Evolutionary conservation across 1,140 invertebrate genomes (phyloP), one percentile per base, ranked within the genome.

Genomic region (Paraescarpia echinospica): DNA sequence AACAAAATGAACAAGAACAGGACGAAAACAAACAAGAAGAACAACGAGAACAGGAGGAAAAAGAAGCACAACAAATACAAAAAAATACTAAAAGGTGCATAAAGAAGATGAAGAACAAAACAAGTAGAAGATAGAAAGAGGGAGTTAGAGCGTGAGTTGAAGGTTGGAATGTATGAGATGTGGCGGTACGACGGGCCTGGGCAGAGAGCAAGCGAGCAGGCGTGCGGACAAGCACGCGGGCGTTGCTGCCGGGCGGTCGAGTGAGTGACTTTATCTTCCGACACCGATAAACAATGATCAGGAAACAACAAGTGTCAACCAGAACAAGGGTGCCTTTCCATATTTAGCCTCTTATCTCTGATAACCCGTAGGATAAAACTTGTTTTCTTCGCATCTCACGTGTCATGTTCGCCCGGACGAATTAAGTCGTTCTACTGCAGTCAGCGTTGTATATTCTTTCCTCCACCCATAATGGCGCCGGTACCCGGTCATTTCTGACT

Each of bases 401-500:
- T 77, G 59, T 77, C 59, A 77, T 77, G 59, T 77, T 77, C 59
- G 27, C 59, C 12, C 59, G 59, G 59, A 77, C 59, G 59, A 77
- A 77, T 77, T 77, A 77, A 77, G 59, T 77, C 59, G 22, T 77
- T 77, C 59, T 77, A 77, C 22, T 77, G 59, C 59, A 77, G 59
- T 77, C 59, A 77, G 59, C 22, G 59, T 27, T 22, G 9, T 27
- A 77, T 77, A 77, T 77, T 77, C 59, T 77, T 77, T 77, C 59
- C 18, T 51, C 59, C 59, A 31, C 59, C 59, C 22, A 77, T 77
- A 77, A 77, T 77, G 4, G 59, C 9, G 59, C 4, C 59, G 27
- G 59, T 77, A 77, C 59, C 59, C 59, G 59, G 59, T 77, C 59
- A 77, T 77, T 77, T 77, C 59, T 77, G 59, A 77, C 59, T 77